These are phyloP conservation scores for Xenops minutus DNA, from an alignment of 2,797 vertebrate genomes.

Conservation along the genomic window DNA sequence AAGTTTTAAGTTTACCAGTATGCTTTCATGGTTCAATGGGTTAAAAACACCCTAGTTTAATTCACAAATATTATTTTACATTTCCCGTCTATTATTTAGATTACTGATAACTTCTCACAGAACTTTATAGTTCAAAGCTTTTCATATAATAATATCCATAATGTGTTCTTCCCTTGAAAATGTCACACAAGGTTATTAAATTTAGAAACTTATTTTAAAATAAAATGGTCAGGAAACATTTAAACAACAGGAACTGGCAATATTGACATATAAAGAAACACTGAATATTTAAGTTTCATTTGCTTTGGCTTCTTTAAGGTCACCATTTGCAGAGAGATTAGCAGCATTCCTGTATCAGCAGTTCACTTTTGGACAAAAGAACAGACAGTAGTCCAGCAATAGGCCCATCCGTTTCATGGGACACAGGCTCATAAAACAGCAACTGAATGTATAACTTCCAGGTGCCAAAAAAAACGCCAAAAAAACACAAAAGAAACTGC, in stretches of 20 bases:
- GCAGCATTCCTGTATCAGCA: neutral
- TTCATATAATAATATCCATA: neutral
- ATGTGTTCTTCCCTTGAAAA: conserved; percentile 7
- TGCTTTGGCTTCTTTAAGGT: conserved; percentile 35
- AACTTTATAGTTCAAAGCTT: conserved; percentile 1
- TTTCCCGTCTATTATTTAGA: neutral
- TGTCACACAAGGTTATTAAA: conserved; percentile 32
- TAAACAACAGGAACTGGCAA: conserved; percentile 8
- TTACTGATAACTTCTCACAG: neutral
- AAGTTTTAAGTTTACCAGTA: neutral
- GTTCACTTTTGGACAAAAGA: neutral
- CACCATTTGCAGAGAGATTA: neutral
- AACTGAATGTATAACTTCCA: neutral
- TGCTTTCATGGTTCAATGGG: neutral
- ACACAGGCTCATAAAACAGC: neutral
- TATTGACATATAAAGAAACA: conserved; percentile 19
- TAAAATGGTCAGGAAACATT: neutral
- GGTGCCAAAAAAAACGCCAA: neutral
- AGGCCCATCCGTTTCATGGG: neutral
- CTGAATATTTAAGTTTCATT: conserved; percentile 7
- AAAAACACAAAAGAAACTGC: neutral
- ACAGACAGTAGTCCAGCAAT: neutral
- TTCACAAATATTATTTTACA: neutral
- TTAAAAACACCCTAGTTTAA: neutral
- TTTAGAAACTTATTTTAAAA: neutral